Conservation (phyloP, 2,888 invertebrate species). For the Bedellia somnulentella region DNA sequence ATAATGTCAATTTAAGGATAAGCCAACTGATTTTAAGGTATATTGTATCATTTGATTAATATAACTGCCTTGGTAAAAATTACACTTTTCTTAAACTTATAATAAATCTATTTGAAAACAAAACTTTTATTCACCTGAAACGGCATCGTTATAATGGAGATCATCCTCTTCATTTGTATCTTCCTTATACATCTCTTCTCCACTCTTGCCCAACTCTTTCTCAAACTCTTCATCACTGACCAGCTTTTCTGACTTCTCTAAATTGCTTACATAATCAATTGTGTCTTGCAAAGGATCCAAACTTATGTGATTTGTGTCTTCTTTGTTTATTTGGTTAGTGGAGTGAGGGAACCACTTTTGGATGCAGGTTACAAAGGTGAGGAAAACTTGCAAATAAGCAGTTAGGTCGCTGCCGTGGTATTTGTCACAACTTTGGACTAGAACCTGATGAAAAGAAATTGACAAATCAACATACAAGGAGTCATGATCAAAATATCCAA, state of each 20-base stretch:
- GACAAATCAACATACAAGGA: neutral
- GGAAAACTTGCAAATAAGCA: constrained; percentile 71
- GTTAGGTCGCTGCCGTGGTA: constrained; percentile 59
- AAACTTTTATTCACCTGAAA: constrained; percentile 24
- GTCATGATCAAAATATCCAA: constrained; percentile 2
- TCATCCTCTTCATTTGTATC: constrained; percentile 32
- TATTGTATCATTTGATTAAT: too few species aligned
- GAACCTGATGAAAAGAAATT: too few species aligned
- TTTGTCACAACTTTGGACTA: constrained; percentile 63
- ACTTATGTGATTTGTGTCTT: constrained; percentile 7
- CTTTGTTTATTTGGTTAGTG: constrained; percentile 2
- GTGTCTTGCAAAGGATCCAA: constrained; percentile 31
- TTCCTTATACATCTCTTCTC: constrained; percentile 55
- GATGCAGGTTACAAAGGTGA: constrained; percentile 67
- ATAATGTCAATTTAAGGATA: too few species aligned
- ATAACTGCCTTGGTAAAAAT: neutral
- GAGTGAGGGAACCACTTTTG: constrained; percentile 53
- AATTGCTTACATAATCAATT: constrained; percentile 29
- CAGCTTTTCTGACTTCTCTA: constrained; percentile 29
- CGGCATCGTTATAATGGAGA: constrained; percentile 33
- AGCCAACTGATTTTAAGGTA: too few species aligned
- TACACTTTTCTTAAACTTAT: constrained; percentile 1
- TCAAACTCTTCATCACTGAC: constrained; percentile 22
- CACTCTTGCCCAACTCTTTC: constrained; percentile 28
- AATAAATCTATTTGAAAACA: neutral